Conservation (phyloP, 2,888 invertebrate genomes). For the Lordiphosa andalusiaca region DNA sequence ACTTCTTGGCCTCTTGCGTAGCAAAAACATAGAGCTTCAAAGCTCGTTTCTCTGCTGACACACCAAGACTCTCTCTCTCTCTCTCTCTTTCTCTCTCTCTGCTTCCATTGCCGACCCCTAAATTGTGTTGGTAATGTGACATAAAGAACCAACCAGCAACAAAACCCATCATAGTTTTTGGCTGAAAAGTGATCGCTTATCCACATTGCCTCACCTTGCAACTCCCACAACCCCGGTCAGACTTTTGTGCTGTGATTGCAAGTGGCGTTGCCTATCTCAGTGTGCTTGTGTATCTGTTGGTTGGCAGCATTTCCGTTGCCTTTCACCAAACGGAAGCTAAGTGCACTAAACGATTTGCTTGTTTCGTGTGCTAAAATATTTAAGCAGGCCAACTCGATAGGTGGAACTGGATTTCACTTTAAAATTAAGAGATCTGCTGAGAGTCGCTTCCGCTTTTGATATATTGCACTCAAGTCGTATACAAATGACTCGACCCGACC, state of each 20-base stretch:
- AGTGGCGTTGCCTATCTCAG: conserved; percentile 22
- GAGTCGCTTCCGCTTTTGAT: conserved; percentile 23
- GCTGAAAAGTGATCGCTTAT: too few species aligned
- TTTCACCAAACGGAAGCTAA: conserved; percentile 63
- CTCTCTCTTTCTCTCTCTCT: too few species aligned
- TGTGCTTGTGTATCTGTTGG: conserved; percentile 22
- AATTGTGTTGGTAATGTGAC: too few species aligned
- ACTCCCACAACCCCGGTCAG: not conserved
- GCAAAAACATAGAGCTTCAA: too few species aligned
- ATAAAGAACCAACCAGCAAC: too few species aligned
- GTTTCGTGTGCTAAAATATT: conserved; percentile 62
- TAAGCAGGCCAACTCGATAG: conserved; percentile 36
- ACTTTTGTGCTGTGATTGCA: conserved; percentile 36
- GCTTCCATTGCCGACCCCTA: too few species aligned
- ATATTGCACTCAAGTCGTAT: conserved; percentile 19
- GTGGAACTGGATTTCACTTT: conserved; percentile 47
- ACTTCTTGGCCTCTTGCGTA: too few species aligned
- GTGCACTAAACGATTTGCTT: conserved; percentile 74
- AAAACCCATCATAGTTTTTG: too few species aligned
- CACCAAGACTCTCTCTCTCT: too few species aligned
- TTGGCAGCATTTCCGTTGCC: conserved; percentile 51
- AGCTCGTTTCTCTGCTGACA: too few species aligned
- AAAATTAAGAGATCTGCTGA: conserved; percentile 52
- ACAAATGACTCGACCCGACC: conserved; percentile 1
- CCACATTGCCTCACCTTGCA: too few species aligned